phyloP scores from a whole-genome alignment of 2,113 vertebrate species.

The Astur gentilis region DNA sequence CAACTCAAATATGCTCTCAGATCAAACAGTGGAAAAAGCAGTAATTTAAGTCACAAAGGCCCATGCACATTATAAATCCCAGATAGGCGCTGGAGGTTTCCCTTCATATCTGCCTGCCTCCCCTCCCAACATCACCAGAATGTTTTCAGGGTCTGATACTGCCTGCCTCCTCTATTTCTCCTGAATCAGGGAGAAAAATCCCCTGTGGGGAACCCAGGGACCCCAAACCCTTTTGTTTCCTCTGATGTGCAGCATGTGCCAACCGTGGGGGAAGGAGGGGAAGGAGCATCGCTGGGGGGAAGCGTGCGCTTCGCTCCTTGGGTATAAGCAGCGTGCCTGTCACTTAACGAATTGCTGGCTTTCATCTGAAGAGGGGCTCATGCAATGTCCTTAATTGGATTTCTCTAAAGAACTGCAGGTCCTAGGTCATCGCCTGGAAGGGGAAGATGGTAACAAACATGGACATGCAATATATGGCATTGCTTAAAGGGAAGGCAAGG shows the following conservation, averaged over 20 bases:
- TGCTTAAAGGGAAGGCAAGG: background rate
- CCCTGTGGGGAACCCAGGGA: background rate
- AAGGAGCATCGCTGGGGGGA: background rate
- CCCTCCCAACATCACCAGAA: background rate
- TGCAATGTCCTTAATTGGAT: background rate
- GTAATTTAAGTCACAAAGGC: slow-evolving; percentile 1
- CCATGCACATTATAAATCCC: background rate
- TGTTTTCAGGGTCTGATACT: background rate
- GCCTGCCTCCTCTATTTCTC: background rate
- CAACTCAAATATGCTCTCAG: background rate
- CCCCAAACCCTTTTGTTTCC: background rate
- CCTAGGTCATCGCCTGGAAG: background rate
- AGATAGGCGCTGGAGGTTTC: background rate
- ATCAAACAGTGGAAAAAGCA: background rate
- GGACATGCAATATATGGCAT: too few relatives aligned
- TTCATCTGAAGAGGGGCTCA: background rate
- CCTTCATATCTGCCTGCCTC: background rate
- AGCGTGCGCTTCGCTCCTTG: rapidly evolving
- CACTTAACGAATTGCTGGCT: background rate
- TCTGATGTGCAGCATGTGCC: background rate
- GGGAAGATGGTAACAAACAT: background rate
- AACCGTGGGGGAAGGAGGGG: rapidly evolving
- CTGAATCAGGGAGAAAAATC: background rate
- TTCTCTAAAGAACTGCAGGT: background rate
- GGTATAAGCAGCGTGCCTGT: background rate